These are phyloP conservation scores for Gambusia affinis DNA, from an alignment of 2,113 vertebrate genomes.

Conservation along the genomic window DNA sequence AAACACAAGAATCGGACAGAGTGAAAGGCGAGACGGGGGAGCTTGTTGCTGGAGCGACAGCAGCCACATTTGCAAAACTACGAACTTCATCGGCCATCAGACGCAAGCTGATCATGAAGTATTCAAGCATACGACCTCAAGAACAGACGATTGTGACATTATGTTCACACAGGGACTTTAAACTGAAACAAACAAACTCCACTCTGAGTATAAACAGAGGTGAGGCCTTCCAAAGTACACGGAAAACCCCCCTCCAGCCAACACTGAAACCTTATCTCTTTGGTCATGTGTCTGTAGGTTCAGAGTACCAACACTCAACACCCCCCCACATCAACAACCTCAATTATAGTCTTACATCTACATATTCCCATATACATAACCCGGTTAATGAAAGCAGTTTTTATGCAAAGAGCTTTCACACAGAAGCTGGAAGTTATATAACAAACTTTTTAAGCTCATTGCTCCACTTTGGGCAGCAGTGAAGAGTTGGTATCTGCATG, in stretches of 20 bases:
- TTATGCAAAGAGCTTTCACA: not conserved
- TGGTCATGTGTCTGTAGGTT: conserved; percentile 64
- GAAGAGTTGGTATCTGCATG: not conserved
- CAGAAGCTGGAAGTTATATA: not conserved
- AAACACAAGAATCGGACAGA: conserved; percentile 27
- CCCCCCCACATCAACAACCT: conserved; percentile 17
- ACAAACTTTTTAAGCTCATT: conserved; percentile 1
- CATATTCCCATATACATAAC: not conserved
- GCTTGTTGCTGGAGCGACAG: conserved; percentile 20
- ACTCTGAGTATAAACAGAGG: conserved; percentile 59
- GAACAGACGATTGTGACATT: conserved; percentile 10
- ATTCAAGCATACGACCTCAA: conserved; percentile 23
- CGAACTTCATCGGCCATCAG: conserved; percentile 25
- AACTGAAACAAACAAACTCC: conserved; percentile 35
- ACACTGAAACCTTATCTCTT: conserved; percentile 72
- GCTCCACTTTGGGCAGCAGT: not conserved
- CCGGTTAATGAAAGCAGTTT: not conserved
- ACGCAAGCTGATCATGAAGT: conserved; percentile 18
- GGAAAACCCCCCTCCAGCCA: conserved; percentile 31
- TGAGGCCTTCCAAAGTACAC: conserved; percentile 67
- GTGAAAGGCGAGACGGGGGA: conserved; percentile 2
- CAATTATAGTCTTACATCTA: not conserved
- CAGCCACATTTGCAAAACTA: conserved; percentile 39
- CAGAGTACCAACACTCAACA: conserved; percentile 44
- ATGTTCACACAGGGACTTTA: conserved; percentile 24